Evolutionary conservation across 1,140 invertebrate species (phyloP), one percentile per base, ranked within the genome.

Genomic region (Muscidifurax raptorellus): DNA sequence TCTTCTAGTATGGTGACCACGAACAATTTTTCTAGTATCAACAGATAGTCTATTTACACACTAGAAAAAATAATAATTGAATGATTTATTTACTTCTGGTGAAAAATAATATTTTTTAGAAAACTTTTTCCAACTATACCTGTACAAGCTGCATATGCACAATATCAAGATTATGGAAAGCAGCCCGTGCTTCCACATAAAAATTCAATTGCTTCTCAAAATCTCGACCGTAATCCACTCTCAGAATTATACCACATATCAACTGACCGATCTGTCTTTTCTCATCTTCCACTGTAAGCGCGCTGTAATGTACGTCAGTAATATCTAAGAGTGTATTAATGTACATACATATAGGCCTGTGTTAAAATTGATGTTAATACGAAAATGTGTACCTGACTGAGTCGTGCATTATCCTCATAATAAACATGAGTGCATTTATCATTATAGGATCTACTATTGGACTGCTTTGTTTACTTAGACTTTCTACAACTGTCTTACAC

Each of bases 271-370:
- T 97, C 91, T 97, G 95, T 86, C 97, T 95, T 78, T 96, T 96
- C 91, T 99, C 98, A 93, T 99, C 98, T 77, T 98, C 97, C 4
- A 98, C 96, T 1, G 97, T 98, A n/a, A 99, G 92, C 1, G 98
- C 97, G 92, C 97, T 98, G 88, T 30, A 84, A 67, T 47, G 2
- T 69, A 71, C 18, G 91, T 82, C 78, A 78, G 47, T 76, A 67
- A 86, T 80, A 86, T 78, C 6, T 52, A 71, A 82, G 22, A 80
- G 13, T 76, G 40, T 79, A 67, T 77, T n/a, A 44, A 84, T 76
- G n/a, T 72, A 83, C 18, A 75, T 64, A 59, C 27, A 47, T 79
- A 75, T 74, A 74, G 22, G 76, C 4, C 6, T 44, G 44, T 79
- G 28, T 75, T 82, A 66, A 52, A 75, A 82, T 83, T 77, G 28